Evolutionary conservation across 2,888 invertebrate genomes (phyloP), one percentile per base, ranked within the genome.

Genomic region (Tipula vernalis): DNA sequence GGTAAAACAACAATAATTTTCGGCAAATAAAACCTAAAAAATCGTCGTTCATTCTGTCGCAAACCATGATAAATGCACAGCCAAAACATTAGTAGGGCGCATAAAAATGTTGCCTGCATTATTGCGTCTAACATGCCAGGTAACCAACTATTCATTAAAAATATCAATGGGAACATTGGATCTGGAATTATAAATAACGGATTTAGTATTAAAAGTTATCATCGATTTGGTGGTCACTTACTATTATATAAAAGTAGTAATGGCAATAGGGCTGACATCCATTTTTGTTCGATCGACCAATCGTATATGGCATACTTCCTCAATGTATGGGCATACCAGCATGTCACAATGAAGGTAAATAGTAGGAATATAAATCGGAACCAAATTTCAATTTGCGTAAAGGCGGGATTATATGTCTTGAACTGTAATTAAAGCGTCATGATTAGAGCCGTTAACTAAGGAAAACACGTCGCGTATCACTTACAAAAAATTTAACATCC

Each of bases 281-380:
- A 99, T 91, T 97, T 98, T 91, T 99, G 99, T 91, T 99, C 99
- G 89, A 98, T 97, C 0, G 98, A 98, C 99, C 98, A 99, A 91
- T 98, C 98, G 89, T 95, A 94, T 83, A 97, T 93, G 0, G 96
- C 95, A 92, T 97, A 99, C 90, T 96, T 96, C 89, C 97, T 93
- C 88, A 99, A 92, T 0, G 96, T 95, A 91, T 98, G 96, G 51
- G 96, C 96, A 91, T 98, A 98, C 96, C 98, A 97, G 90, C 97
- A 97, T 89, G 96, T 95, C 51, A 97, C 95, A 87, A 95, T 92
- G 91, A 99, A 98, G 0, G 98, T 96, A 71, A 96, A 94, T 83
- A 98, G 92, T 86, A 98, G 93, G 91, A 98, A 99, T 89, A 98
- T 96, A 90, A 98, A 96, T 89, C 99, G 93, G 91, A 99, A 98